A percentile compares a stretch with the other conserved stretches of the same genome.
These are phyloP conservation scores for Vollenhovia emeryi DNA, from an alignment of 1,140 invertebrate species.

Conservation along the genomic window DNA sequence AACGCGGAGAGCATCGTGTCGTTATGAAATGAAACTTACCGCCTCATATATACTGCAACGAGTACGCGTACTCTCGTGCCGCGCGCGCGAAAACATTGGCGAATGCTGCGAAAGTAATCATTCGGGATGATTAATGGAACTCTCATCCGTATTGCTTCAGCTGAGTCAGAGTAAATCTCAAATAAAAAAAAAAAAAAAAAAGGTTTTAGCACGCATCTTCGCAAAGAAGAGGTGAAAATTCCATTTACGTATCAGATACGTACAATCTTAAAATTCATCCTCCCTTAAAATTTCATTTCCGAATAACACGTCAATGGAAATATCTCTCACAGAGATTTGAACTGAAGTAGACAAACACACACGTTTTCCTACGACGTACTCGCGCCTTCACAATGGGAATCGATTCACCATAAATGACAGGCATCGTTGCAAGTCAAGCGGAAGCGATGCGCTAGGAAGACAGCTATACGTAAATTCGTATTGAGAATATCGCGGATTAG, in stretches of 20 bases:
- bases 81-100: conserved; percentile 20
- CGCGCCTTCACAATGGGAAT: conserved; percentile 14
- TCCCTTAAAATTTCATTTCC: conserved; percentile 10
- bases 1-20: conserved; percentile 42
- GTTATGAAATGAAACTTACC: conserved; percentile 43
- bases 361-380: neutral
- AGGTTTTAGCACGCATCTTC: neutral
- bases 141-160: conserved; percentile 16
- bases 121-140: conserved; percentile 77
- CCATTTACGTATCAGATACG: neutral
- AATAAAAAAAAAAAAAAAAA: conserved; percentile 11
- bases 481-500: conserved; percentile 42
- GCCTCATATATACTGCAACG: neutral
- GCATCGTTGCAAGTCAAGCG: conserved; percentile 6
- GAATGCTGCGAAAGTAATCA: conserved; percentile 70
- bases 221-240: neutral
- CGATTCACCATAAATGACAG: conserved; percentile 43
- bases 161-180: neutral
- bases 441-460: neutral
- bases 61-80: neutral
- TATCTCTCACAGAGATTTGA: neutral
- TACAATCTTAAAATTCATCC: neutral
- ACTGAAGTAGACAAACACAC: neutral
- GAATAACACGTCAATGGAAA: neutral
- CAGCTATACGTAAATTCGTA: conserved; percentile 4